These are phyloP conservation scores for Hypsibius dujardini DNA, from an alignment of 1,140 invertebrate species.

Conservation along the genomic window DNA sequence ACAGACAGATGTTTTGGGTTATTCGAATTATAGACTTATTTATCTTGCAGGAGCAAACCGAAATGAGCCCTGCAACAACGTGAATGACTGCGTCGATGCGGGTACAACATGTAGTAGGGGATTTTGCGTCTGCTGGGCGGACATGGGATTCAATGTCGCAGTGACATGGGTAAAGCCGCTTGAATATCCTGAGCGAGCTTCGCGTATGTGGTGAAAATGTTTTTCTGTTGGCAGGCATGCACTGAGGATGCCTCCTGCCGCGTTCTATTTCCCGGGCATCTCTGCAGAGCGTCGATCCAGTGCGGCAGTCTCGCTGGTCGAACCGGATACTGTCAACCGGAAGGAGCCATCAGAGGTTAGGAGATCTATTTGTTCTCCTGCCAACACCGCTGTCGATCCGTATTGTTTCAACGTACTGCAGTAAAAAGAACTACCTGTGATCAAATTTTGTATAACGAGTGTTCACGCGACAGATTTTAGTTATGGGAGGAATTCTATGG, in stretches of 20 bases:
- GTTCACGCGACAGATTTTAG: too few species aligned
- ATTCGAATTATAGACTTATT: too few species aligned
- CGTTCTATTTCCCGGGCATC: background rate
- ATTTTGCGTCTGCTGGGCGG: background rate
- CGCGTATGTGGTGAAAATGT: background rate
- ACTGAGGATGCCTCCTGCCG: background rate
- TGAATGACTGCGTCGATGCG: background rate
- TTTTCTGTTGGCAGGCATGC: background rate
- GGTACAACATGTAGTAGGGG: background rate
- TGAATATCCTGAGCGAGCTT: background rate
- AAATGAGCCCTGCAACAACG: background rate
- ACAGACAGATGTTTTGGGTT: too few species aligned
- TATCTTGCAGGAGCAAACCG: background rate
- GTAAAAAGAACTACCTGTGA: too few species aligned
- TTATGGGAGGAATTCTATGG: too few species aligned
- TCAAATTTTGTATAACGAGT: too few species aligned
- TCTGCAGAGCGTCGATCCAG: background rate
- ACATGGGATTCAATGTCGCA: background rate
- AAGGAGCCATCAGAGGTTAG: slow-evolving; percentile 26
- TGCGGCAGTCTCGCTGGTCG: background rate
- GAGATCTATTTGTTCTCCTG: too few species aligned
- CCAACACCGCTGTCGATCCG: too few species aligned
- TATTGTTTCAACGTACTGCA: too few species aligned
- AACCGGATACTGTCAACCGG: background rate
- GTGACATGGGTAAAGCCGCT: background rate